A percentile compares a stretch with the other conserved stretches of the same genome.
Evolutionary conservation across 2,888 invertebrate species (phyloP).

Genomic region (Xanthia togata): DNA sequence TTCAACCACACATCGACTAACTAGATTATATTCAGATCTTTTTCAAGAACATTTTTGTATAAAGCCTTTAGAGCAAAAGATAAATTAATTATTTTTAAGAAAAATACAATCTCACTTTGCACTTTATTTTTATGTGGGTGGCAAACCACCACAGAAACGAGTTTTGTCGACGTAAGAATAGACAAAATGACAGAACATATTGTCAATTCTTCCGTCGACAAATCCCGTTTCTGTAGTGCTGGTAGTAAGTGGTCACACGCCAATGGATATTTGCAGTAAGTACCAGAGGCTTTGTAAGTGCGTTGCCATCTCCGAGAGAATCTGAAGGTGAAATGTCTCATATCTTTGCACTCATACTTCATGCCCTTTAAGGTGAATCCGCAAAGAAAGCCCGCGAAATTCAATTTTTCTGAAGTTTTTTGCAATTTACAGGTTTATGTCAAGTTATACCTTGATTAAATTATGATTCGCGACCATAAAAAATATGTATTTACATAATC

Average conservation of each 20-base stretch:
- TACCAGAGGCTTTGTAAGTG: not conserved
- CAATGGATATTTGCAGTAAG: no score
- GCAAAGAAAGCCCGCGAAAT: not conserved
- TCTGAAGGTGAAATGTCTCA: not conserved
- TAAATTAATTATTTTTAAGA: not conserved
- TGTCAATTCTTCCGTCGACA: no score
- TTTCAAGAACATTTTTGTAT: conserved; percentile 66
- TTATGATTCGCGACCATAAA: not conserved
- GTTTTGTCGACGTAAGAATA: no score
- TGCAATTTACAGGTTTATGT: not conserved
- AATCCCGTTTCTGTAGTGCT: no score
- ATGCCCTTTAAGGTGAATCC: no score
- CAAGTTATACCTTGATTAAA: not conserved
- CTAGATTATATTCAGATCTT: conserved; percentile 75
- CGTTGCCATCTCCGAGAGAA: no score
- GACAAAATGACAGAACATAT: no score
- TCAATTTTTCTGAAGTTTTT: not conserved
- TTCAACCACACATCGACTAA: conserved; percentile 59
- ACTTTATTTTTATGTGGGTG: not conserved
- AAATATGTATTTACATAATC: no score
- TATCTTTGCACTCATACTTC: no score
- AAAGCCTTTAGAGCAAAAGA: conserved; percentile 53
- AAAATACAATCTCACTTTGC: not conserved
- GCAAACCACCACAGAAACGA: not conserved
- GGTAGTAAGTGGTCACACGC: not conserved